These are phyloP conservation scores for Stictonetta naevosa DNA, from an alignment of 2,113 vertebrate genomes.

Conservation along the genomic window DNA sequence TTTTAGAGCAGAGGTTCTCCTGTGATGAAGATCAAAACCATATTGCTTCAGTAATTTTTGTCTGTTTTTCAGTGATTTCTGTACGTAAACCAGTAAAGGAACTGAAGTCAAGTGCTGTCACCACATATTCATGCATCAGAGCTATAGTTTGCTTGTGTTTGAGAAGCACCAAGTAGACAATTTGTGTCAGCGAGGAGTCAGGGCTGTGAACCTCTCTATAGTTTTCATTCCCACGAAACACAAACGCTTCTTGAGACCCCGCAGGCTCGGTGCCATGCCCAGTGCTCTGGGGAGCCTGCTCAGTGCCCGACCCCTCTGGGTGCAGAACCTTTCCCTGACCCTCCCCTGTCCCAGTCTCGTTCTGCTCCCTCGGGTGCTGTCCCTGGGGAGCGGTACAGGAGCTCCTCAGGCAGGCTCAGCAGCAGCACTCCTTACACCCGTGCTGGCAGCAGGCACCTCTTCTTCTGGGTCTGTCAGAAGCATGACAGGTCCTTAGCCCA, in stretches of 20 bases:
- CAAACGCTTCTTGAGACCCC: no score
- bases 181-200: neutral
- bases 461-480: neutral
- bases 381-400: neutral
- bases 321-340: neutral
- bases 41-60: neutral
- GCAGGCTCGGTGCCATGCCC: neutral
- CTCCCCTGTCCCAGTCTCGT: neutral
- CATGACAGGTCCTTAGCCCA: neutral
- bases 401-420: rapidly evolving
- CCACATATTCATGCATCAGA: neutral
- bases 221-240: neutral
- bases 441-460: neutral
- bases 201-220: neutral
- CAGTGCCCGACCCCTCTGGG: neutral
- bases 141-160: neutral
- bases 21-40: neutral
- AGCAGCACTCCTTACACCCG: neutral
- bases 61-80: neutral
- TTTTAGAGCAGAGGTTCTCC: neutral
- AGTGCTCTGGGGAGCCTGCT: neutral
- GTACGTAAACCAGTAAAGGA: neutral
- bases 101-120: neutral
- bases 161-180: neutral
- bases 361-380: neutral